phyloP scores from a whole-genome alignment of 2,113 vertebrate species.

The Eidolon helvum region DNA sequence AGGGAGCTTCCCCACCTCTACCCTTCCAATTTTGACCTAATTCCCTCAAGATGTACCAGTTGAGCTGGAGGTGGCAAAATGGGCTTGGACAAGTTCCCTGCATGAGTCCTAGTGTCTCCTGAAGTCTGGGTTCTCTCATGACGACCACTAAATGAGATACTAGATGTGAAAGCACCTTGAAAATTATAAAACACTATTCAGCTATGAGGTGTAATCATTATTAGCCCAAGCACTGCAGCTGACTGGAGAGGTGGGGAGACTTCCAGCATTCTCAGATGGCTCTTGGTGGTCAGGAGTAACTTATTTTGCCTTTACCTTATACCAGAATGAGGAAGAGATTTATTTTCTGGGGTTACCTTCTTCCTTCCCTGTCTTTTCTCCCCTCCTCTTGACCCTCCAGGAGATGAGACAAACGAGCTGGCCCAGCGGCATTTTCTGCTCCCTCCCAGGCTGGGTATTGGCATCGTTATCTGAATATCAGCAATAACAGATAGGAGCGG shows the following conservation, averaged over 20 bases:
- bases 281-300: neutral
- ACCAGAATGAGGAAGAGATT: neutral
- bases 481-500: slow-evolving; percentile 75
- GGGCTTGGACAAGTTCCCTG: neutral
- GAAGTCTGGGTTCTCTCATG: neutral
- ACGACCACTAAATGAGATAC: neutral
- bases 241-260: neutral
- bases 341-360: slow-evolving; percentile 47
- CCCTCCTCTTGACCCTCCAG: neutral
- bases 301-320: neutral
- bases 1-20: neutral
- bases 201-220: neutral
- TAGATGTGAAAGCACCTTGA: neutral
- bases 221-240: neutral
- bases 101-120: neutral
- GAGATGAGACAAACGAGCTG: slow-evolving; percentile 27
- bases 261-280: neutral
- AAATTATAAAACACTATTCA: neutral
- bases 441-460: slow-evolving; percentile 58
- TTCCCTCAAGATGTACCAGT: neutral
- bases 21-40: neutral
- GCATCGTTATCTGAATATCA: slow-evolving; percentile 79
- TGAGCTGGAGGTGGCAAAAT: neutral
- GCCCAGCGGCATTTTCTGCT: slow-evolving; percentile 27
- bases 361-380: neutral